phyloP scores from a whole-genome alignment of 2,888 invertebrate genomes.

The Platerodrilus igneus region DNA sequence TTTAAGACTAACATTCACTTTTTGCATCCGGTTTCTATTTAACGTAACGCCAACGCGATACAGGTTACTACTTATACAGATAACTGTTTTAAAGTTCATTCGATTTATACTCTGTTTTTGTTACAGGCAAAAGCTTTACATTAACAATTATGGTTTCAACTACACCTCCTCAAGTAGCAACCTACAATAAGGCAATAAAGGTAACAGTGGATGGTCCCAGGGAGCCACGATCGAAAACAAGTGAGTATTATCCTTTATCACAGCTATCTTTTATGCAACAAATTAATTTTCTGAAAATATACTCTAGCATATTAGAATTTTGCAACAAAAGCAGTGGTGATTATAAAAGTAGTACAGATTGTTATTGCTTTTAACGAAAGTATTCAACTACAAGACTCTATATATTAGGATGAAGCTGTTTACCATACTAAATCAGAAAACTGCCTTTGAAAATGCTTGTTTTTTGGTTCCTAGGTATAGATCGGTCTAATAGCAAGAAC shows the following conservation, averaged over 20 bases:
- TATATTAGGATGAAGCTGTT: too few species aligned
- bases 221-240: slow-evolving; percentile 91
- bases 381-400: too few species aligned
- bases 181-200: slow-evolving; percentile 95
- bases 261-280: neutral
- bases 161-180: slow-evolving; percentile 92
- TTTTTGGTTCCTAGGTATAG: too few species aligned
- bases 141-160: slow-evolving; percentile 93
- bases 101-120: slow-evolving; percentile 28
- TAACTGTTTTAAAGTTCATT: too few species aligned
- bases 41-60: too few species aligned
- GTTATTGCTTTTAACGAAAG: too few species aligned
- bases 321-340: neutral
- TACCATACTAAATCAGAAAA: too few species aligned
- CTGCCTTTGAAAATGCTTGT: too few species aligned
- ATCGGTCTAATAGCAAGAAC: too few species aligned
- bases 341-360: neutral
- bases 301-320: neutral
- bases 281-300: slow-evolving; percentile 13
- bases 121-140: slow-evolving; percentile 94
- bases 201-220: slow-evolving; percentile 97
- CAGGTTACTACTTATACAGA: too few species aligned
- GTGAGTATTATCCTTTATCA: slow-evolving; percentile 55
- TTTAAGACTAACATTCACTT: too few species aligned
- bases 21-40: too few species aligned